Evolutionary conservation across 2,888 invertebrate genomes (phyloP).

Genomic region (Epinotia nisella): DNA sequence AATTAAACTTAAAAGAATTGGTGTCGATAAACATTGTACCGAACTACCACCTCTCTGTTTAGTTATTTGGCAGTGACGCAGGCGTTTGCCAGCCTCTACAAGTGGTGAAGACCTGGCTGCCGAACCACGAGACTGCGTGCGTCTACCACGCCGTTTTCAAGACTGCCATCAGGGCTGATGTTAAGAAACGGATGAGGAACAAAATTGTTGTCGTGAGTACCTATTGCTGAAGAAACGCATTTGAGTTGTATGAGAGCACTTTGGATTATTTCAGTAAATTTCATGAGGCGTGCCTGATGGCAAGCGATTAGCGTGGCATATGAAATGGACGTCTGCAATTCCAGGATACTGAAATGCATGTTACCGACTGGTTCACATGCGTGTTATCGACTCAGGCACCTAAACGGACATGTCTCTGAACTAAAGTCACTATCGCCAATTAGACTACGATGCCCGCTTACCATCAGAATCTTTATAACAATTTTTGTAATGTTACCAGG

Average conservation of each 20-base stretch:
- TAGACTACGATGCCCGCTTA: not conserved
- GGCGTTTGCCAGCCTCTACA: conserved; percentile 62
- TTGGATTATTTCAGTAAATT: too few species aligned
- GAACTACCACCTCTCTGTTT: not conserved
- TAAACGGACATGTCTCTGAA: too few species aligned
- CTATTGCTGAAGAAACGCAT: too few species aligned
- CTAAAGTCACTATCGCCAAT: too few species aligned
- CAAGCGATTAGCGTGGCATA: too few species aligned
- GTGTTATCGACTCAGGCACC: too few species aligned
- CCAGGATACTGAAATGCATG: too few species aligned
- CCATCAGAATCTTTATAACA: not conserved
- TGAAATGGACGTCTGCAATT: too few species aligned
- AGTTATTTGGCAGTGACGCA: conserved; percentile 67
- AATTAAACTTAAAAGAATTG: too few species aligned
- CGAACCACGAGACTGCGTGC: conserved; percentile 57
- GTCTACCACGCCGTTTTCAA: conserved; percentile 73
- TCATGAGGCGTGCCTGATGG: too few species aligned
- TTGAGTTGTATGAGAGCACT: too few species aligned
- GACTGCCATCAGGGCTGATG: conserved; percentile 62
- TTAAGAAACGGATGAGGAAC: conserved; percentile 66
- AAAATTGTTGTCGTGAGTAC: conserved; percentile 49
- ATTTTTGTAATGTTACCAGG: conserved; percentile 51
- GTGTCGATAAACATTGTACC: not conserved
- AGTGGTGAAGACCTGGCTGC: conserved; percentile 71
- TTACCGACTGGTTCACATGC: too few species aligned